Percentiles rank a stretch among this genome's conserved stretches.
These are phyloP conservation scores for Aleiodes testaceus DNA, from an alignment of 2,888 invertebrate genomes.

Conservation along the genomic window DNA sequence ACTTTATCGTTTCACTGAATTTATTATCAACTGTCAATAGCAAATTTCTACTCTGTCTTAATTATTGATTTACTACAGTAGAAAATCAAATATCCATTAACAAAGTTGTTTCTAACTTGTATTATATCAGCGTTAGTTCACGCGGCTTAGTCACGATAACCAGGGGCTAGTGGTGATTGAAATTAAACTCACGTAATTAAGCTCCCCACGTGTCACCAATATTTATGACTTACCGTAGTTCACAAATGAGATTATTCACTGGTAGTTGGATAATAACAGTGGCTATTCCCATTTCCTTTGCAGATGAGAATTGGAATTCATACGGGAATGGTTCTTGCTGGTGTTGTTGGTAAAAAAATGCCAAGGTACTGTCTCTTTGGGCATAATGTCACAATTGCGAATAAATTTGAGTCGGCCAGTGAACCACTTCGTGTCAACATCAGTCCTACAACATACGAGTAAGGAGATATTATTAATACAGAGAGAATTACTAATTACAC, in stretches of 20 bases:
- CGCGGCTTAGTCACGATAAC: constrained; percentile 11
- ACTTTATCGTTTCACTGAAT: constrained; percentile 14
- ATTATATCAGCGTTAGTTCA: constrained; percentile 15
- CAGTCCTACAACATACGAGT: constrained; percentile 94
- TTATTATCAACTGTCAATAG: constrained; percentile 27
- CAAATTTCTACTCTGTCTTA: constrained; percentile 32
- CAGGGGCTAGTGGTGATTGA: constrained; percentile 13
- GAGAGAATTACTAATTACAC: too few relatives aligned
- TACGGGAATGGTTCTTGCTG: constrained; percentile 93
- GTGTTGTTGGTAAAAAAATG: constrained; percentile 95
- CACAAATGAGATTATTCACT: neutral
- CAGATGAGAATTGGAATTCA: constrained; percentile 97
- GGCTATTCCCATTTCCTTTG: constrained; percentile 46
- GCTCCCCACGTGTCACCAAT: neutral
- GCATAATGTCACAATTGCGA: constrained; percentile 95
- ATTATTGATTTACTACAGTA: neutral
- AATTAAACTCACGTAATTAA: constrained; percentile 8
- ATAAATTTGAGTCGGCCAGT: constrained; percentile 96
- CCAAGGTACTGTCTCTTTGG: constrained; percentile 95
- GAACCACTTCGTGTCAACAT: constrained; percentile 93
- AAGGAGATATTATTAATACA: constrained; percentile 72
- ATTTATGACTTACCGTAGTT: neutral
- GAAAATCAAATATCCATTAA: neutral
- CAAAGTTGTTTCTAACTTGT: neutral
- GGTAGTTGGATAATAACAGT: neutral